Base-by-base conservation (phyloP, 2,113 vertebrate species). In the Calidris pugnax region DNA sequence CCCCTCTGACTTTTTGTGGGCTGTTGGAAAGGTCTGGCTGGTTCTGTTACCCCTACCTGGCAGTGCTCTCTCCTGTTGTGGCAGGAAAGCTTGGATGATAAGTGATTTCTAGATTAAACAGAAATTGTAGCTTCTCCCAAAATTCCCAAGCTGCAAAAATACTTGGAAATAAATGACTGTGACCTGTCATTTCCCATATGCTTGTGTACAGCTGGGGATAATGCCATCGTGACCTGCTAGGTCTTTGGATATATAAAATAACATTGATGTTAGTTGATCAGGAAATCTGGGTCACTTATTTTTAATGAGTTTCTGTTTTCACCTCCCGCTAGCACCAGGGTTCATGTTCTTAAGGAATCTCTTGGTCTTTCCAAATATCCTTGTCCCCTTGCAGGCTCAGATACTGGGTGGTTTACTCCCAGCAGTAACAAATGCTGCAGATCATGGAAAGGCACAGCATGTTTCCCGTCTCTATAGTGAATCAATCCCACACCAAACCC, bases 101-200 rank as follows among this genome's bases (percentile, higher is more conserved):
- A 85, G 79, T 24, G 47, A 56, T 62, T 30, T 53, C 21, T 32
- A 80, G 35, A 53, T 73, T 79, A 35, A 90, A 80, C 39, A 83
- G 62, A 51, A 90, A 73, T 41, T 28, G 39, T 79, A 79, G 57
- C 41, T 71, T 64, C 48, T 55, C 55, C 82, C 57, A 33, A 50
- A 93, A 75, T 57, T 93, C 69, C 53, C 35, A 79, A 87, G 67
- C 71, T 84, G 72, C 59, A 90, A 67, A 95, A 92, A 83, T 77
- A 84, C 64, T 72, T 84, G 41, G 56, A 56, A 93, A 50, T 30
- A 67, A 84, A 78, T 59, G 68, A 14, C 68, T 63, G 26, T 90
- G 93, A 90, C 80, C 59, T 66, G 41, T 95, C 56, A 35, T 39
- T 88, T 95, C 80, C 89, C 19, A 11, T 69, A 20, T 45, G 67